Conservation (phyloP, 1,140 invertebrate genomes). For the Caerostris extrusa region DNA sequence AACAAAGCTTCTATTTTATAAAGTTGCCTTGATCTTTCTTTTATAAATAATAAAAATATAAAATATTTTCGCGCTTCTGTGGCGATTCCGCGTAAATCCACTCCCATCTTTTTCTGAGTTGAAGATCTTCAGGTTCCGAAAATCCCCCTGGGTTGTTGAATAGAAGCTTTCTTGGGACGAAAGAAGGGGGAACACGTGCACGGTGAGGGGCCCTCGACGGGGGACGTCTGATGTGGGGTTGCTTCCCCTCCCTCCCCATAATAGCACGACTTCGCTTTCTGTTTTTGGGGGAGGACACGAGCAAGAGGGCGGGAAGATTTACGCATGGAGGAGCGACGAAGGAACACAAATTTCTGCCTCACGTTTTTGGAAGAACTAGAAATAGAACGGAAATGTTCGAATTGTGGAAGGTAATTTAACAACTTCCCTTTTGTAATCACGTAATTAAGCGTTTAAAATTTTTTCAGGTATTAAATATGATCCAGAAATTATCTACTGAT, state of each 20-base stretch:
- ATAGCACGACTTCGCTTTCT: conserved; percentile 9
- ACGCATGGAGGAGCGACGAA: neutral
- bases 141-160: neutral
- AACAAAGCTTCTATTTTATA: too few species aligned
- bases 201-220: neutral
- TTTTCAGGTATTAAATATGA: too few species aligned
- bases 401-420: neutral
- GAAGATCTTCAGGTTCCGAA: neutral
- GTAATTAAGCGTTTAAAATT: too few species aligned
- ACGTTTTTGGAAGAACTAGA: neutral
- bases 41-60: too few species aligned
- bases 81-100: neutral
- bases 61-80: neutral
- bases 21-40: too few species aligned
- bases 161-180: neutral
- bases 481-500: too few species aligned
- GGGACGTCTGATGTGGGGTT: neutral
- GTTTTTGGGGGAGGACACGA: neutral
- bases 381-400: neutral
- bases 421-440: neutral
- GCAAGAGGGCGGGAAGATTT: conserved; percentile 2
- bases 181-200: conserved; percentile 31
- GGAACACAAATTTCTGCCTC: neutral
- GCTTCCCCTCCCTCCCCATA: neutral
- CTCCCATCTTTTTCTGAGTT: neutral